These are phyloP conservation scores for Drosophila sechellia DNA, from an alignment of 1,140 invertebrate species.

Conservation along the genomic window DNA sequence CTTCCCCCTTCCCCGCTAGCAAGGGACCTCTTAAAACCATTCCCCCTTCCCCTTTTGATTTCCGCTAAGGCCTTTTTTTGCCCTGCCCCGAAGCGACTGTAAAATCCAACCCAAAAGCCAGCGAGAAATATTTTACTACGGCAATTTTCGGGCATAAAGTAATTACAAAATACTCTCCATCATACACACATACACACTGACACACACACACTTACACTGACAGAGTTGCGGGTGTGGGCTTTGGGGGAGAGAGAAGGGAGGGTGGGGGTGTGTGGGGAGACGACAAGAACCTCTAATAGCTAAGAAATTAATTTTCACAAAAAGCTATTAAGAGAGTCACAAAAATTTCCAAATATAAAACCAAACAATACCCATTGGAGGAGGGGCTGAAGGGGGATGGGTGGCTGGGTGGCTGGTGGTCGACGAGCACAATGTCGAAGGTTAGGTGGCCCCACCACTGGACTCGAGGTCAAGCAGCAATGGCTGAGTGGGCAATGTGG, in stretches of 20 bases:
- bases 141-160: constrained; percentile 79
- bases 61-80: constrained; percentile 9
- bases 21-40: not conserved
- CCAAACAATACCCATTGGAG: constrained; percentile 72
- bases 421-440: constrained; percentile 21
- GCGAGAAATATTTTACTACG: constrained; percentile 73
- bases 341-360: constrained; percentile 81
- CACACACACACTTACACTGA: constrained; percentile 7
- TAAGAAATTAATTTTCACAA: constrained; percentile 81
- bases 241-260: not conserved
- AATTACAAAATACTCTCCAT: constrained; percentile 78
- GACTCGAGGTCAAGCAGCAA: constrained; percentile 46
- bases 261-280: not conserved
- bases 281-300: constrained; percentile 68
- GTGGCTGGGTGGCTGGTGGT: not conserved
- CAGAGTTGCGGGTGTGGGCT: constrained; percentile 15
- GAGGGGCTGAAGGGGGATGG: not conserved
- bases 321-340: constrained; percentile 81
- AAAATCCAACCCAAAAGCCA: constrained; percentile 59
- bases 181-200: constrained; percentile 28
- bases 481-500: constrained; percentile 27
- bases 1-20: not conserved
- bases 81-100: constrained; percentile 11
- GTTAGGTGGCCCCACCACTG: constrained; percentile 23
- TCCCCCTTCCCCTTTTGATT: not conserved